Evolutionary conservation across 1,140 invertebrate genomes (phyloP), one percentile per base, ranked within the genome.

Genomic region (Dufourea novaeangliae): DNA sequence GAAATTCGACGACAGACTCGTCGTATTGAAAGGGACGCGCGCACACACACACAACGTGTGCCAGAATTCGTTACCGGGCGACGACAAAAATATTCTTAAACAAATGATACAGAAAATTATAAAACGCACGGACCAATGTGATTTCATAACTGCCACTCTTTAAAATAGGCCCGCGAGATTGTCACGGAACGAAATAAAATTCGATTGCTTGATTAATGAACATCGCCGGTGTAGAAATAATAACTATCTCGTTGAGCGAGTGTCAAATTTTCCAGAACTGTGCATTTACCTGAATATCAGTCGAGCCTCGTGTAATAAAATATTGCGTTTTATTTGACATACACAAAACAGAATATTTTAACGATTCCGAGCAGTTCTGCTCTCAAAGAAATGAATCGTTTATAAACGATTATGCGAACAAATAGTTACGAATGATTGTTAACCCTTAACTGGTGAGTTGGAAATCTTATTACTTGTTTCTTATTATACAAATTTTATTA

Each of bases 21-120:
- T 7, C 32, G 11, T 4, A 14, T 32, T 66, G 37, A 57, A 56
- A 74, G 37, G 27, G 11, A 32, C 4, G 14, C 1, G 6, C 4
- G 25, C 7, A n/a, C 1, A 3, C 1, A 5, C 4, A 32, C 7
- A n/a, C 1, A 3, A 5, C 63, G n/a, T 14, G 39, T 68, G 54
- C 73, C 73, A 59, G 41, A 68, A 69, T 20, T 57, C 39, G 27
- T 37, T 41, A 57, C 22, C 29, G n/a, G n/a, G 4, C 32, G 52
- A 8, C n/a, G 64, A 37, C n/a, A 46, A 69, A 67, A 75, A 69
- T 68, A 68, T 46, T 37, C 34, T 20, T 34, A 46, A 57, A 46
- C 37, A 41, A 66, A 32, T 56, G 29, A 37, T 34, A 17, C 29
- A 14, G 6, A 22, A 37, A 25, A 46, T 22, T 20, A 57, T 44